Evolutionary conservation across 2,888 invertebrate genomes (phyloP).

Genomic region (Watsonalla cultraria): DNA sequence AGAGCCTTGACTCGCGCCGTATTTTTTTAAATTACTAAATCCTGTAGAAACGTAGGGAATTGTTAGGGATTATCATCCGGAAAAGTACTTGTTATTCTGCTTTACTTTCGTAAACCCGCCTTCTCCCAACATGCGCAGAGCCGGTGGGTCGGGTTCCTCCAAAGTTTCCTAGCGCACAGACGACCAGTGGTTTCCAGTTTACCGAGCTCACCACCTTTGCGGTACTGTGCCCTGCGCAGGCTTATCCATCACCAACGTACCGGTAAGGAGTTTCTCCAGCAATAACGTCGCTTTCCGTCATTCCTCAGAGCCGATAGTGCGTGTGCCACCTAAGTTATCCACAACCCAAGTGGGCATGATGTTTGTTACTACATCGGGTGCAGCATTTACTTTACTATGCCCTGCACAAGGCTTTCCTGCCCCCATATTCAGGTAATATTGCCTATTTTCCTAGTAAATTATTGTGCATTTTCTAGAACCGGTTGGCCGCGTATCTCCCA

Average conservation of each 20-base stretch:
- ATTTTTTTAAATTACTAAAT: constrained; percentile 18
- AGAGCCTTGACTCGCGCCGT: constrained; percentile 69
- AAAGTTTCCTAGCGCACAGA: constrained; percentile 79
- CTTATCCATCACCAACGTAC: constrained; percentile 83
- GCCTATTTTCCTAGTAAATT: constrained; percentile 28
- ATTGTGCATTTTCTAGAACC: constrained; percentile 47
- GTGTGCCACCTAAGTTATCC: constrained; percentile 64
- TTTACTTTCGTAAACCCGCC: constrained; percentile 58
- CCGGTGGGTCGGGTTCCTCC: constrained; percentile 83
- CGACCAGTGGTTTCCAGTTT: constrained; percentile 81
- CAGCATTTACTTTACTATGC: constrained; percentile 80
- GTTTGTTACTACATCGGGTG: constrained; percentile 75
- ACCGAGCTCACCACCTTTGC: constrained; percentile 72
- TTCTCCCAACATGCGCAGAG: constrained; percentile 81
- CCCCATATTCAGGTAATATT: constrained; percentile 68
- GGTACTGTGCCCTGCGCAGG: constrained; percentile 84
- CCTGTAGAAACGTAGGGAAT: constrained; percentile 39
- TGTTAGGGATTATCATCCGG: constrained; percentile 26
- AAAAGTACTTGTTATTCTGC: constrained; percentile 22
- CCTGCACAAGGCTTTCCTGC: constrained; percentile 83
- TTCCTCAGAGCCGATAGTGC: constrained; percentile 68
- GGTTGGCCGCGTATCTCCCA: constrained; percentile 69
- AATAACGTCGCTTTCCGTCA: constrained; percentile 48
- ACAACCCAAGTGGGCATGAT: constrained; percentile 73
- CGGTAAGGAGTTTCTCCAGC: constrained; percentile 77